Evolutionary conservation across 2,888 invertebrate genomes (phyloP), one percentile per base, ranked within the genome.

Genomic region (Drosophila trichaetosa): DNA sequence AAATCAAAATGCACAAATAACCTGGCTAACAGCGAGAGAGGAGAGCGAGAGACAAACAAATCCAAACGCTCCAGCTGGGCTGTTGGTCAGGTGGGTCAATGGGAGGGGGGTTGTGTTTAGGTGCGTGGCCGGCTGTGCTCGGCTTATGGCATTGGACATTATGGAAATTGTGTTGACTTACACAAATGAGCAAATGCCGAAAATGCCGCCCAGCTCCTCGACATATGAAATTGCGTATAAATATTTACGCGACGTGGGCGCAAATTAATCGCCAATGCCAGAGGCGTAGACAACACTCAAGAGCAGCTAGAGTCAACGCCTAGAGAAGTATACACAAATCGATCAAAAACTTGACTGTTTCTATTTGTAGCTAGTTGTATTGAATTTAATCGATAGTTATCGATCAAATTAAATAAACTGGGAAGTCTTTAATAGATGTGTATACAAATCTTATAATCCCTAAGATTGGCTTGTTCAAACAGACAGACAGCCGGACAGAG

Each of bases 1-100:
- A 85, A 89, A 87, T 87, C 86, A 89, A 85, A 87, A 78, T 74
- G 72, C 83, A 77, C 89, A 86, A 89, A 86, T 86, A 85, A 82
- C 79, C 85, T 65, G 76, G 67, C 72, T 49, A 60, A 63, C 13
- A 49, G 36, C 52, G 56, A 46, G 40, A 59, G 48, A 57, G 51
- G 49, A 33, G 18, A 58, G 49, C 53, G 49, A 34, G 61, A 51
- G 18, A 53, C 54, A 48, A 40, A 72, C 38, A 34, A 76, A 64
- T 72, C 57, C 63, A 61, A 76, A 57, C 56, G 71, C 66, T 48
- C 4, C 86, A 77, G 73, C 73, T 76, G 78, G 18, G 77, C 36
- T 51, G 27, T 10, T 42, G 49, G 49, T 40, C 4, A 21, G 16
- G 10, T 7, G 18, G 13, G 4, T 24, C 8, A 36, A 31, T 10